Percentiles rank a stretch among this genome's conserved stretches.
Conservation (phyloP, 1,140 invertebrate species). For the Ostrea denselamellosa region DNA sequence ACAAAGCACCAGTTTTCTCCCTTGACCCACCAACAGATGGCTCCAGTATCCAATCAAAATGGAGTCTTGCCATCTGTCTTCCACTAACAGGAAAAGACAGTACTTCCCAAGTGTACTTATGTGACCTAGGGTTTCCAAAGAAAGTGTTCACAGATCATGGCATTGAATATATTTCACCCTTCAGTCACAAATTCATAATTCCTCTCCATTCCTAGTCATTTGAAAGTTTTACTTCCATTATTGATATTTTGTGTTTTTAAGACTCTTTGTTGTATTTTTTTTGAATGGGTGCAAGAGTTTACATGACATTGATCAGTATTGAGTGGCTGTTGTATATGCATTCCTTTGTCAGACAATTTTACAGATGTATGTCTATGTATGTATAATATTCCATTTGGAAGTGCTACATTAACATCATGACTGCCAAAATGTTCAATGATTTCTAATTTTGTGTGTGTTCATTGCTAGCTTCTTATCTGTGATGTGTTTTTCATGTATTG, state of each 20-base stretch:
- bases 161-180: slow-evolving; percentile 91
- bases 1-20: slow-evolving; percentile 88
- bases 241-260: slow-evolving; percentile 19
- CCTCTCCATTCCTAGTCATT: slow-evolving; percentile 84
- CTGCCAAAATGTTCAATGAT: slow-evolving; percentile 29
- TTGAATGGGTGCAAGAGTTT: slow-evolving; percentile 18
- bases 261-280: background rate
- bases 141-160: slow-evolving; percentile 87
- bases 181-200: slow-evolving; percentile 92
- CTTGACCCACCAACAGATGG: slow-evolving; percentile 87
- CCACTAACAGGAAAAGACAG: slow-evolving; percentile 85
- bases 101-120: slow-evolving; percentile 90
- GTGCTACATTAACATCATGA: background rate
- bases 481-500: background rate
- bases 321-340: slow-evolving; percentile 10
- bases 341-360: slow-evolving; percentile 1
- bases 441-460: background rate
- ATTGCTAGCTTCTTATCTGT: slow-evolving; percentile 19
- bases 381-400: slow-evolving; percentile 28
- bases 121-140: slow-evolving; percentile 90
- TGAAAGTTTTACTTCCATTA: slow-evolving; percentile 8
- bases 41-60: slow-evolving; percentile 85
- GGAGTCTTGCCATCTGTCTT: slow-evolving; percentile 86
- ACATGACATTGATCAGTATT: slow-evolving; percentile 24
- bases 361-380: slow-evolving; percentile 18